These are phyloP conservation scores for Centropus unirufus DNA, from an alignment of 2,113 vertebrate genomes.

Conservation along the genomic window DNA sequence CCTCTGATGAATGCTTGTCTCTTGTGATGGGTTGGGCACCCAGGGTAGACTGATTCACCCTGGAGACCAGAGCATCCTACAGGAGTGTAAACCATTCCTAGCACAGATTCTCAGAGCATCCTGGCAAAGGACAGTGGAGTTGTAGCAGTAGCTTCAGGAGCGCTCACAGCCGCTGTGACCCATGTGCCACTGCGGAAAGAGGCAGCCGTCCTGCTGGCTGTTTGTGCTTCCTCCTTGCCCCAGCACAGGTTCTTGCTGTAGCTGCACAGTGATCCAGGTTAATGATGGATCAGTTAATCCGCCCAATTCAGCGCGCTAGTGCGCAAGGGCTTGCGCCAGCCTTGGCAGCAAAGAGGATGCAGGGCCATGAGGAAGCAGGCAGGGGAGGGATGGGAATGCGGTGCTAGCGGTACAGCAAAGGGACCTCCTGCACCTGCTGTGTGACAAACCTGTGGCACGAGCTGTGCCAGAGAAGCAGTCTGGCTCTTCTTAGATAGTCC, in stretches of 20 bases:
- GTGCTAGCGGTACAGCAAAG: not conserved
- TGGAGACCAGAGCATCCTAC: not conserved
- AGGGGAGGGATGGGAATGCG: not conserved
- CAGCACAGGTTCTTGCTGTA: conserved; percentile 39
- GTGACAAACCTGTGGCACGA: not conserved
- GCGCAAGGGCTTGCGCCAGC: conserved; percentile 9
- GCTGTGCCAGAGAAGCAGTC: not conserved
- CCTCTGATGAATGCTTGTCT: not conserved
- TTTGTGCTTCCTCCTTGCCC: conserved; percentile 1
- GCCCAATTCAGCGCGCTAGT: not conserved
- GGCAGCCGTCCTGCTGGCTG: not conserved
- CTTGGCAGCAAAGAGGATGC: not conserved
- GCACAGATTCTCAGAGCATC: not conserved
- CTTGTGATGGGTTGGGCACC: not conserved
- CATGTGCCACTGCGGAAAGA: not conserved
- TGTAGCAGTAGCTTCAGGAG: not conserved
- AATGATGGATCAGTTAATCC: conserved; percentile 54
- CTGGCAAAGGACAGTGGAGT: not conserved
- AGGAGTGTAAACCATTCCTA: not conserved
- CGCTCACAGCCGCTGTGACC: not conserved
- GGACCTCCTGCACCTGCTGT: not conserved
- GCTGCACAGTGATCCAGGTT: conserved; percentile 29
- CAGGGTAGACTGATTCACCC: not conserved
- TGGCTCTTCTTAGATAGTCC: not conserved
- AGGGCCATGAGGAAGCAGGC: not conserved